Percentiles rank a stretch among this genome's conserved stretches.
Evolutionary conservation across 2,888 invertebrate genomes (phyloP).

Genomic region (Elmis aenea): DNA sequence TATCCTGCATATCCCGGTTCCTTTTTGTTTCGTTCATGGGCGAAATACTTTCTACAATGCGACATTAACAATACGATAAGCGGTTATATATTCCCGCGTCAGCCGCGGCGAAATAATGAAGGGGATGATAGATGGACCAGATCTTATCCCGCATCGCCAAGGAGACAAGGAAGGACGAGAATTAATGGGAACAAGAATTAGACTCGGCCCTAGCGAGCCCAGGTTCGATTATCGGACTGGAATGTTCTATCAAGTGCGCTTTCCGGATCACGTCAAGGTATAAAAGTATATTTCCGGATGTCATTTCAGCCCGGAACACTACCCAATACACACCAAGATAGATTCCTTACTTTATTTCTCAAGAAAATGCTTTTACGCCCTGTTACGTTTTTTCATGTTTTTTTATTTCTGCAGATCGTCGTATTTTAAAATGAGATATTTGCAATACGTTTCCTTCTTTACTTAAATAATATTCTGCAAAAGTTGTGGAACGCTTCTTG

Average conservation of each 20-base stretch:
- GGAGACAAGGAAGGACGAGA: constrained; percentile 21
- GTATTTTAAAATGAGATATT: not conserved
- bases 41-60: not conserved
- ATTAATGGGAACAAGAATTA: constrained; percentile 20
- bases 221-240: constrained; percentile 17
- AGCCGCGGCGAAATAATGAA: constrained; percentile 24
- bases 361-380: constrained; percentile 20
- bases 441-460: too few relatives aligned
- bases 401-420: too few relatives aligned
- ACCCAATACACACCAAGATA: constrained; percentile 17
- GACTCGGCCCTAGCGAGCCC: constrained; percentile 13
- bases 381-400: constrained; percentile 19
- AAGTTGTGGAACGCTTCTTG: too few relatives aligned
- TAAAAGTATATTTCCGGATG: constrained; percentile 21
- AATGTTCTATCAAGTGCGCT: constrained; percentile 20
- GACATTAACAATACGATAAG: constrained; percentile 20
- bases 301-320: constrained; percentile 18
- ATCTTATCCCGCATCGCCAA: constrained; percentile 21
- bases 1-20: too few relatives aligned
- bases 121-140: constrained; percentile 25
- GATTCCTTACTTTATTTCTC: constrained; percentile 18
- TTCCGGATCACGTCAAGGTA: constrained; percentile 22
- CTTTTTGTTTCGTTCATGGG: too few relatives aligned
- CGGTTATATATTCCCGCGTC: constrained; percentile 25
- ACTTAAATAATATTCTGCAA: too few relatives aligned